These are phyloP conservation scores for Clytia hemisphaerica DNA, from an alignment of 30 jellyfish, hydroid and myxozoan genomes.

Conservation along the genomic window DNA sequence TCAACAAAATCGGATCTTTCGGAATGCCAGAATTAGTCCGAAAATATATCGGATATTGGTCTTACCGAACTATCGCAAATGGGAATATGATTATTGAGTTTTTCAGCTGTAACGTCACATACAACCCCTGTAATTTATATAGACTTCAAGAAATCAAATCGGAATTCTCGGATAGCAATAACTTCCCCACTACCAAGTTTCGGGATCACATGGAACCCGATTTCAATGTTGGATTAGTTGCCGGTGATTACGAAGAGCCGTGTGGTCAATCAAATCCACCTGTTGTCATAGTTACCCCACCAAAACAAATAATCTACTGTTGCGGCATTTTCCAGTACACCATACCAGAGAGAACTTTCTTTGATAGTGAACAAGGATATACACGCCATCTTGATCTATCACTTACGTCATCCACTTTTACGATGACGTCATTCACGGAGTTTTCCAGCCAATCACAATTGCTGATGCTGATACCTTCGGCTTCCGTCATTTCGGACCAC, in stretches of 20 bases:
- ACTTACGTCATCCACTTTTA: slow-evolving; percentile 2
- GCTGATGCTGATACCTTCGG: slow-evolving; percentile 23
- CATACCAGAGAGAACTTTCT: slow-evolving; percentile 35
- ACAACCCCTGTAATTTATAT: slow-evolving; percentile 70
- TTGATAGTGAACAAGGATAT: slow-evolving; percentile 38
- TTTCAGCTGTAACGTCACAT: slow-evolving; percentile 72
- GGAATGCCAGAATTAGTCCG: too few relatives aligned
- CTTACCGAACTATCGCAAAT: too few relatives aligned
- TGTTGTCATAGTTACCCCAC: slow-evolving; percentile 18
- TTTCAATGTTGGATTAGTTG: neutral
- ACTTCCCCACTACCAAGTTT: neutral
- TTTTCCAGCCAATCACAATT: slow-evolving; percentile 22
- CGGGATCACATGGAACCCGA: slow-evolving; percentile 12
- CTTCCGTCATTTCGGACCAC: neutral
- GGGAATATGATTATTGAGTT: too few relatives aligned
- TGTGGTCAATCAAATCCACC: slow-evolving; percentile 36
- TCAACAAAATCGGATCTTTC: slow-evolving; percentile 17
- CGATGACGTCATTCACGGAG: neutral
- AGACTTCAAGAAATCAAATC: too few relatives aligned
- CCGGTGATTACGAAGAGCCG: neutral
- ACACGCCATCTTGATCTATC: slow-evolving; percentile 28
- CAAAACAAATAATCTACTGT: neutral
- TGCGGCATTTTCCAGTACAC: slow-evolving; percentile 15
- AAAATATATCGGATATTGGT: too few relatives aligned
- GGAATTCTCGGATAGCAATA: neutral